Conservation (phyloP, 2,113 vertebrate species). For the Martes martes region DNA sequence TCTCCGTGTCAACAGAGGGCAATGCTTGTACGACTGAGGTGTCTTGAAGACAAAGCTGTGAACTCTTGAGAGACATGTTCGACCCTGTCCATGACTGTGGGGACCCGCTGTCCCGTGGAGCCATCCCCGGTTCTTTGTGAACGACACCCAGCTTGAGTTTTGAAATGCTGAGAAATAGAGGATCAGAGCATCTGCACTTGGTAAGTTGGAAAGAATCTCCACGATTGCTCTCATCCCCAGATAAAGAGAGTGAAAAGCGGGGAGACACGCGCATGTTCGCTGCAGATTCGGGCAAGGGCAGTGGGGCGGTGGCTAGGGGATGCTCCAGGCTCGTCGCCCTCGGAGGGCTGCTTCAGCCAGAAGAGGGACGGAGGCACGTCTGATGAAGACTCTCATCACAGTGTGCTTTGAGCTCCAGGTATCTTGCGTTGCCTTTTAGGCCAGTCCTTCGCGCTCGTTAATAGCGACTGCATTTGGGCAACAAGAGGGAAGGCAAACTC, state of each 20-base stretch:
- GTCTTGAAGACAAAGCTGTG: background rate
- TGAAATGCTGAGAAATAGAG: background rate
- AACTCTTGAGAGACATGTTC: background rate
- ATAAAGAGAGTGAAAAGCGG: background rate
- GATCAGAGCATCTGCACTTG: background rate
- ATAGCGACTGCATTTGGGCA: constrained; percentile 21
- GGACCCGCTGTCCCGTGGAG: background rate
- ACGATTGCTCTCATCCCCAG: background rate
- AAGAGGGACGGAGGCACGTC: constrained; percentile 70
- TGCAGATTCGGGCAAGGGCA: background rate
- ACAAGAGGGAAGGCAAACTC: constrained; percentile 51
- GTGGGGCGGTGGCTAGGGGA: no score
- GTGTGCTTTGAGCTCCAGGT: constrained; percentile 60
- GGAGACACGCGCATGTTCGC: fast-evolving
- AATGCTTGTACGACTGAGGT: no score
- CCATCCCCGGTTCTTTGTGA: background rate
- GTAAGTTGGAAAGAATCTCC: background rate
- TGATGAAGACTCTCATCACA: constrained; percentile 62
- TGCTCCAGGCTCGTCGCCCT: background rate
- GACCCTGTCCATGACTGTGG: background rate
- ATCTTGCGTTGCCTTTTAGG: constrained; percentile 48
- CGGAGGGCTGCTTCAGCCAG: background rate
- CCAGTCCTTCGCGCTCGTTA: constrained; percentile 39
- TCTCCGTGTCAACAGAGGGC: fast-evolving
- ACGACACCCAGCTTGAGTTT: background rate